Evolutionary conservation across 1,140 invertebrate genomes (phyloP).

Genomic region (Condylostylus longicornis): DNA sequence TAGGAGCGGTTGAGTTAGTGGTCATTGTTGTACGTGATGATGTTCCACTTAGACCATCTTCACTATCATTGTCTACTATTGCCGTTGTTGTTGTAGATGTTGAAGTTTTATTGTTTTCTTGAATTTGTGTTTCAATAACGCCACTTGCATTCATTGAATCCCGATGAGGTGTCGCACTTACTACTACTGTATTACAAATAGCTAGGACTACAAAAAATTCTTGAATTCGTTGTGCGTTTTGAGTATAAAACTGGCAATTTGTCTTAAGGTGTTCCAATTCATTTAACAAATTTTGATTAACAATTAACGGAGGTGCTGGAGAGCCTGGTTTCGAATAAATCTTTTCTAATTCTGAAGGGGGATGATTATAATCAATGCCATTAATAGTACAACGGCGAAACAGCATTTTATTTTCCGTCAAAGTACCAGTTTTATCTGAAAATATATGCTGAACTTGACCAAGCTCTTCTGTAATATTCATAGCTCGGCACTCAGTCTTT

Average conservation of each 20-base stretch:
- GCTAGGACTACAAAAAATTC: slow-evolving; percentile 87
- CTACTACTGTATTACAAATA: slow-evolving; percentile 93
- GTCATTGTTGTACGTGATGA: too few species aligned
- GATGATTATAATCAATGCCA: slow-evolving; percentile 77
- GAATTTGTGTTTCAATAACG: slow-evolving; percentile 44
- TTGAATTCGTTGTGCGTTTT: slow-evolving; percentile 43
- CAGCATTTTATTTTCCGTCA: slow-evolving; percentile 96
- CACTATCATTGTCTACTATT: slow-evolving; percentile 13
- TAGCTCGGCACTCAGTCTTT: slow-evolving; percentile 79
- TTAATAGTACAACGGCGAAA: slow-evolving; percentile 80
- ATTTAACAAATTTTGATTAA: slow-evolving; percentile 50
- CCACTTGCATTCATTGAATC: slow-evolving; percentile 76
- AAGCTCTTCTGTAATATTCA: slow-evolving; percentile 94
- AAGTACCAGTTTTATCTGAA: slow-evolving; percentile 93
- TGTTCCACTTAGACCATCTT: slow-evolving; percentile 3
- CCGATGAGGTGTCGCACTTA: slow-evolving; percentile 73
- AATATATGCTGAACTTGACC: slow-evolving; percentile 94
- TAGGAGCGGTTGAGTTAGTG: too few species aligned
- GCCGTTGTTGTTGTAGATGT: slow-evolving; percentile 11
- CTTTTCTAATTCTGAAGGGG: slow-evolving; percentile 42
- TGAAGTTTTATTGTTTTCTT: slow-evolving; percentile 8
- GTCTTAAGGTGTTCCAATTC: slow-evolving; percentile 36
- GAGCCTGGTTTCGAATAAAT: slow-evolving; percentile 35
- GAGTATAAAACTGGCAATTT: slow-evolving; percentile 20
- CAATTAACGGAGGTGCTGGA: slow-evolving; percentile 40